A percentile compares a stretch with the other conserved stretches of the same genome.
phyloP scores from a whole-genome alignment of 1,140 invertebrate genomes.

The Bactericera cockerelli region DNA sequence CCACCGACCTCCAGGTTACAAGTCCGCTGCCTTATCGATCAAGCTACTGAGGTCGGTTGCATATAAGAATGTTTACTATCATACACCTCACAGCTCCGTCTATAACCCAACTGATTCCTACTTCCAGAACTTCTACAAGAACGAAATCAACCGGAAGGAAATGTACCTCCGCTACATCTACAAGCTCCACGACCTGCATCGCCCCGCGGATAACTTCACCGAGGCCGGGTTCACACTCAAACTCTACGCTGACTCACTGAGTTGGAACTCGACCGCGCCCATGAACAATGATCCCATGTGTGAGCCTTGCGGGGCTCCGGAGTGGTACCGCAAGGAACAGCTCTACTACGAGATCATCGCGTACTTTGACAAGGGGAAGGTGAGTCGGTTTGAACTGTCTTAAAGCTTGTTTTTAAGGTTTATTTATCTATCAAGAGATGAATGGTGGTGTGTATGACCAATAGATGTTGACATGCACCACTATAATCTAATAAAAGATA shows the following conservation, averaged over 20 bases:
- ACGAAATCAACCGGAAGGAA: conserved; percentile 86
- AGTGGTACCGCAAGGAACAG: conserved; percentile 85
- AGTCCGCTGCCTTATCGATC: no score
- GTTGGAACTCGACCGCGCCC: conserved; percentile 61
- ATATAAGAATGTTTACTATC: no score
- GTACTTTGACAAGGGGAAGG: conserved; percentile 89
- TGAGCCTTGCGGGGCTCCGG: conserved; percentile 47
- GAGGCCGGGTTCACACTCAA: conserved; percentile 93
- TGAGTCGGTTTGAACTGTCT: conserved; percentile 28
- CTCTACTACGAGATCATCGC: conserved; percentile 83
- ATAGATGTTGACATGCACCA: no score
- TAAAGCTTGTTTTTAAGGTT: no score
- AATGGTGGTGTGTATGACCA: no score
- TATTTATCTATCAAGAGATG: no score
- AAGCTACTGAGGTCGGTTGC: no score
- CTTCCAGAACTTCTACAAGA: conserved; percentile 88
- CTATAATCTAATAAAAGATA: no score
- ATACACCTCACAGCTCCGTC: no score
- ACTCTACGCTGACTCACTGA: conserved; percentile 78
- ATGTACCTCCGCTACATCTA: conserved; percentile 96
- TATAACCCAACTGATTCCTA: no score
- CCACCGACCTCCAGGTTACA: no score
- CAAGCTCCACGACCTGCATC: conserved; percentile 85
- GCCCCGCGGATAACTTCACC: conserved; percentile 84
- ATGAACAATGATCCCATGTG: conserved; percentile 37